These are phyloP conservation scores for Pongo abelii DNA, from an alignment of 2,113 vertebrate species.

Conservation along the genomic window DNA sequence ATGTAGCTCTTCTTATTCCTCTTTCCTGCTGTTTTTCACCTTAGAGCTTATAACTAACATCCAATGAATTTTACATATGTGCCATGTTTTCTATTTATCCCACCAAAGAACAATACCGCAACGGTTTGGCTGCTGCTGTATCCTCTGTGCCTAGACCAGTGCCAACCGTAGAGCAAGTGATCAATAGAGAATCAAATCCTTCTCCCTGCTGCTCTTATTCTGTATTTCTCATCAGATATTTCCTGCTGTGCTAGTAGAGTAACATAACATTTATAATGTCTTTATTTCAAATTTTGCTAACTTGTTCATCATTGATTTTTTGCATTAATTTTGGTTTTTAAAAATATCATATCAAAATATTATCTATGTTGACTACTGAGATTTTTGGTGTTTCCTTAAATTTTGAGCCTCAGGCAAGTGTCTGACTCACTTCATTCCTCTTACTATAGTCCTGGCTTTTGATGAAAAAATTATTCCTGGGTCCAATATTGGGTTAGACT, in stretches of 20 bases:
- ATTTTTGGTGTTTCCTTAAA: neutral
- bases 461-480: neutral
- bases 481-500: neutral
- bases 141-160: neutral
- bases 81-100: neutral
- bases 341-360: neutral
- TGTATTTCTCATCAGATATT: neutral
- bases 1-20: neutral
- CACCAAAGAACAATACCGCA: neutral
- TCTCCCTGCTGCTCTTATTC: neutral
- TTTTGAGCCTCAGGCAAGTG: neutral
- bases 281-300: conserved; percentile 14
- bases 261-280: neutral
- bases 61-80: neutral
- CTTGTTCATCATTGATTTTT: neutral
- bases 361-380: neutral
- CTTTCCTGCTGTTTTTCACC: neutral
- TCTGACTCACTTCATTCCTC: neutral
- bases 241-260: neutral
- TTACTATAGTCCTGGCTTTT: neutral
- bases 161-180: neutral
- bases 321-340: neutral
- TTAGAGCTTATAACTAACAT: neutral
- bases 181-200: neutral
- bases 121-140: neutral